Base-by-base conservation (phyloP, 92 coral and sea anemone genomes). In the Bergia sp. region DNA sequence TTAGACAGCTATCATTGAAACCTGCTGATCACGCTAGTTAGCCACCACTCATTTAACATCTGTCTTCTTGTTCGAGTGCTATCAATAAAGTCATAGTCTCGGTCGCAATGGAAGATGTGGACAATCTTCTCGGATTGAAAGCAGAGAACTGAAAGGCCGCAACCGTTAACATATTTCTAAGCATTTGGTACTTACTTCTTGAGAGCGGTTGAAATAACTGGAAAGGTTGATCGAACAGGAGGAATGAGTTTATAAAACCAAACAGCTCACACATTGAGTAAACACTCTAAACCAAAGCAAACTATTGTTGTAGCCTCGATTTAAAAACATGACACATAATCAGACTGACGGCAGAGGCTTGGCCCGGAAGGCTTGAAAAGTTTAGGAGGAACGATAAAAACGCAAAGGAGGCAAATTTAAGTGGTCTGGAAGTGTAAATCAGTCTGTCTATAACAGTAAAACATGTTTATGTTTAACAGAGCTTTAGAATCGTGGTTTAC, bases 191-290 rank as follows among this genome's bases (percentile, higher is more conserved):
- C 78, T 38, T 44, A 84, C 57, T 37, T 53, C 87, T 71, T 69
- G 13, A 69, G 47, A 41, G 45, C 21, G 74, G 61, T 69, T 43
- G 66, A 45, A 82, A 69, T 43, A 12, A 50, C 87, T 84, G 23
- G 47, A 69, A 47, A 69, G 87, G 79, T 84, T 84, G 78, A 45
- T 72, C 79, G 87, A 77, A 84, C 79, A 84, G 42, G 50, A 84
- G 87, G 87, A 84, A 84, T 84, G 75, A 37, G 67, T 71, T 1
- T 36, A 84, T 21, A 9, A 36, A 43, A 69, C 7, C 29, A 84
- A 84, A 47, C 87, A 84, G 71, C 29, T 84, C 49, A 84, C 43
- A 37, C 78, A 45, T 40, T 71, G 10, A 21, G 37, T 66, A 44
- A 21, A 44, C 47, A 76, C 80, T 18, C 23, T 42, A 69, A 82